Conservation (phyloP, 1,140 invertebrate species). For the Manduca sexta region DNA sequence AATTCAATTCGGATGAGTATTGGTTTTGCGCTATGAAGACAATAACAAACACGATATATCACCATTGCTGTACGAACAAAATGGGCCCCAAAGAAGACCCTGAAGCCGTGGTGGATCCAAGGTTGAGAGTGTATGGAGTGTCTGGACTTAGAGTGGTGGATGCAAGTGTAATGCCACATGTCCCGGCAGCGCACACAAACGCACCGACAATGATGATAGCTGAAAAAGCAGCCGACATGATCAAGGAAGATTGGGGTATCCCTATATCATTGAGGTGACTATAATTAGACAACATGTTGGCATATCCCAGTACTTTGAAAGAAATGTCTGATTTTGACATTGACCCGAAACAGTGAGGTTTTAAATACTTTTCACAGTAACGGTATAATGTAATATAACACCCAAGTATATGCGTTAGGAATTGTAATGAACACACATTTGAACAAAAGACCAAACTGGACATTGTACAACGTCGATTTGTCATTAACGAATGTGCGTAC, state of each 20-base stretch:
- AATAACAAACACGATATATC: conserved; percentile 82
- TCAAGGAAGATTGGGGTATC: conserved; percentile 73
- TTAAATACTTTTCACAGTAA: too few relatives aligned
- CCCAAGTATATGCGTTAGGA: too few relatives aligned
- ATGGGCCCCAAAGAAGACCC: conserved; percentile 82
- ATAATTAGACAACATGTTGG: neutral
- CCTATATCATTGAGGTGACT: neutral
- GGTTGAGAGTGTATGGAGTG: conserved; percentile 79
- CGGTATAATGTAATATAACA: too few relatives aligned
- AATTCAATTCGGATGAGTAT: conserved; percentile 78
- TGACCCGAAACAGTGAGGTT: too few relatives aligned
- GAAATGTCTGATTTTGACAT: too few relatives aligned
- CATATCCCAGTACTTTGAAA: neutral
- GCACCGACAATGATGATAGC: conserved; percentile 81
- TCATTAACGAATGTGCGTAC: too few relatives aligned
- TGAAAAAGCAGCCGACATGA: conserved; percentile 79
- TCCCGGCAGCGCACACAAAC: conserved; percentile 81
- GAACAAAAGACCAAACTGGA: too few relatives aligned
- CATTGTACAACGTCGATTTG: too few relatives aligned
- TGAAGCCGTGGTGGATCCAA: conserved; percentile 79
- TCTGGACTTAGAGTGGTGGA: conserved; percentile 78
- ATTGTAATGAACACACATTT: too few relatives aligned
- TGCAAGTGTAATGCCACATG: conserved; percentile 82
- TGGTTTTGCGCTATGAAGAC: conserved; percentile 80
- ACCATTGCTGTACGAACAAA: conserved; percentile 85